These are phyloP conservation scores for Camponotus fellah DNA, from an alignment of 2,888 invertebrate genomes.

Conservation along the genomic window DNA sequence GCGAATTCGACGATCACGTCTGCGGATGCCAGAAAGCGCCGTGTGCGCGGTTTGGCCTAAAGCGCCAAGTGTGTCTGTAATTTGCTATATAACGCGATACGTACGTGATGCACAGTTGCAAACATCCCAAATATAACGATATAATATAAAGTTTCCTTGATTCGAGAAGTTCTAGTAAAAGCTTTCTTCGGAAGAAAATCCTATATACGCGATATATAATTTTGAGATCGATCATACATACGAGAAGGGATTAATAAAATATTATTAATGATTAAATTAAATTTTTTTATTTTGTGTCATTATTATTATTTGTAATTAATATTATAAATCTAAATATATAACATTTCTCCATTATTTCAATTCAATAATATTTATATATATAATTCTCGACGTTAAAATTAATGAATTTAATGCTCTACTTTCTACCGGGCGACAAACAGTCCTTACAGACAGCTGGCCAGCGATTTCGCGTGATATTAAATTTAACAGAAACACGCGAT, in stretches of 20 bases:
- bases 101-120: slow-evolving; percentile 47
- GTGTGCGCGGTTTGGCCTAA: slow-evolving; percentile 30
- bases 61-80: slow-evolving; percentile 36
- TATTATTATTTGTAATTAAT: background rate
- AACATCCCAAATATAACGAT: slow-evolving; percentile 16
- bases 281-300: background rate
- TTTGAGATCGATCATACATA: background rate
- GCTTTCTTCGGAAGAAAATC: background rate
- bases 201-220: background rate
- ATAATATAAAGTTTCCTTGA: slow-evolving; percentile 1
- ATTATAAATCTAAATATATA: background rate
- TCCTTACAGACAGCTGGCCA: slow-evolving; percentile 7
- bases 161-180: background rate
- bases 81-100: slow-evolving; percentile 39
- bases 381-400: background rate
- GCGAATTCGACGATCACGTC: slow-evolving; percentile 70
- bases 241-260: background rate
- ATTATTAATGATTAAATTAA: background rate
- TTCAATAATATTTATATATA: background rate
- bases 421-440: background rate
- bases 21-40: slow-evolving; percentile 28
- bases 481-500: slow-evolving; percentile 11
- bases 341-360: background rate
- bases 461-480: slow-evolving; percentile 11
- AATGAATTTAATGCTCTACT: background rate